Evolutionary conservation across 2,113 vertebrate species (phyloP).

Genomic region (Telmatochromis brichardi): DNA sequence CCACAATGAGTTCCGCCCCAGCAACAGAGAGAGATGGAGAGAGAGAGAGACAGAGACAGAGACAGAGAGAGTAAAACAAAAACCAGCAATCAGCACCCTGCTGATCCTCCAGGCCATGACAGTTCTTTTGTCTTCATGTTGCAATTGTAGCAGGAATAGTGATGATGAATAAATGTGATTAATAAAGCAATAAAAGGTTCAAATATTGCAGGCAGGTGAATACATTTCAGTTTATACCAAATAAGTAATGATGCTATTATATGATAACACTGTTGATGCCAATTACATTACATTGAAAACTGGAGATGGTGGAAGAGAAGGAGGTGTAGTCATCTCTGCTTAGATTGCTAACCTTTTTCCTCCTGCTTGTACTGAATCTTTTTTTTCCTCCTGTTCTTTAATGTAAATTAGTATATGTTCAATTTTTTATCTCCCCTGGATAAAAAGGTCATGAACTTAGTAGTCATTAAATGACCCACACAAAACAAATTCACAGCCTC

Average conservation of each 20-base stretch:
- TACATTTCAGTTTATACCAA: neutral
- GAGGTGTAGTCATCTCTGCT: neutral
- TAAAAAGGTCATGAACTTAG: neutral
- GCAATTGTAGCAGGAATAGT: neutral
- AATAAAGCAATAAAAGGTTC: neutral
- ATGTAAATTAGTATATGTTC: neutral
- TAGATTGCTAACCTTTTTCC: neutral
- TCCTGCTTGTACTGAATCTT: rapidly evolving
- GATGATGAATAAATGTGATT: neutral
- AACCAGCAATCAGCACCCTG: rapidly evolving
- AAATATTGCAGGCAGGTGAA: neutral
- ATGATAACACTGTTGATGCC: neutral
- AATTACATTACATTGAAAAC: neutral
- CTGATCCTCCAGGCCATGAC: rapidly evolving
- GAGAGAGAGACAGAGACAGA: neutral
- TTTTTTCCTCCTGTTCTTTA: rapidly evolving
- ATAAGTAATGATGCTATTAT: neutral
- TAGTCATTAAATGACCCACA: neutral
- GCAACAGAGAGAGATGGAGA: neutral
- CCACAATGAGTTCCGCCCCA: rapidly evolving
- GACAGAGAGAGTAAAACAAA: neutral
- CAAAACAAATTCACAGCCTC: neutral
- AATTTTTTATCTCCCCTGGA: rapidly evolving
- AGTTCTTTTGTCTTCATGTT: neutral
- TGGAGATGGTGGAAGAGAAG: neutral